Percentiles rank a stretch among this genome's conserved stretches.
Evolutionary conservation across 2,888 invertebrate genomes (phyloP).

Genomic region (Polia nebulosa): DNA sequence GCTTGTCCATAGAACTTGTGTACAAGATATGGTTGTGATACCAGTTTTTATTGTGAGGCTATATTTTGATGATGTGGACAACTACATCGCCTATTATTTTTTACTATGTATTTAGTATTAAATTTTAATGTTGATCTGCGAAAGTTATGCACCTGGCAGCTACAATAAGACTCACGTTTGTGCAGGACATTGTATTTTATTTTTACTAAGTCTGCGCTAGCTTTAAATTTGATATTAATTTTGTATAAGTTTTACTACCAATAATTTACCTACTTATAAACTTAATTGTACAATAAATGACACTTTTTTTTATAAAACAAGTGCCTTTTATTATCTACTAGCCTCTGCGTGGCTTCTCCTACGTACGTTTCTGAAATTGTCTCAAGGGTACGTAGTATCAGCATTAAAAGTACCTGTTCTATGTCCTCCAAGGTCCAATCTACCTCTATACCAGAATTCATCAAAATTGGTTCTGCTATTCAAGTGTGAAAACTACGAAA

Average conservation of each 20-base stretch:
- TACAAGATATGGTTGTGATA: conserved; percentile 68
- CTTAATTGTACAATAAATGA: conserved; percentile 67
- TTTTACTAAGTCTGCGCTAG: conserved; percentile 79
- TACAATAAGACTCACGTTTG: conserved; percentile 62
- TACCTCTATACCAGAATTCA: too few species aligned
- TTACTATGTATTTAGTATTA: conserved; percentile 59
- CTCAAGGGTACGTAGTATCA: too few species aligned
- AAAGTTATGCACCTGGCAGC: conserved; percentile 59
- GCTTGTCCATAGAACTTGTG: conserved; percentile 54
- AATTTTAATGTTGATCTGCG: conserved; percentile 48
- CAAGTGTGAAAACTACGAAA: too few species aligned
- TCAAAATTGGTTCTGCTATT: too few species aligned
- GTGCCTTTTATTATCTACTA: not conserved
- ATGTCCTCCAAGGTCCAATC: too few species aligned
- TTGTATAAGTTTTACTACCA: conserved; percentile 69
- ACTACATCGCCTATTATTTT: conserved; percentile 53
- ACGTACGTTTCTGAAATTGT: too few species aligned
- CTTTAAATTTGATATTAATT: conserved; percentile 80
- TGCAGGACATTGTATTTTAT: conserved; percentile 58
- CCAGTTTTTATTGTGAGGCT: conserved; percentile 67
- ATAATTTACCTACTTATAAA: conserved; percentile 60
- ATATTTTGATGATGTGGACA: conserved; percentile 54
- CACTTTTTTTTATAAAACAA: conserved; percentile 46
- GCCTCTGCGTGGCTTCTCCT: not conserved
- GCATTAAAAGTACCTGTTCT: too few species aligned